Conservation (phyloP, 2,113 vertebrate genomes). For the Callocephalon fimbriatum region DNA sequence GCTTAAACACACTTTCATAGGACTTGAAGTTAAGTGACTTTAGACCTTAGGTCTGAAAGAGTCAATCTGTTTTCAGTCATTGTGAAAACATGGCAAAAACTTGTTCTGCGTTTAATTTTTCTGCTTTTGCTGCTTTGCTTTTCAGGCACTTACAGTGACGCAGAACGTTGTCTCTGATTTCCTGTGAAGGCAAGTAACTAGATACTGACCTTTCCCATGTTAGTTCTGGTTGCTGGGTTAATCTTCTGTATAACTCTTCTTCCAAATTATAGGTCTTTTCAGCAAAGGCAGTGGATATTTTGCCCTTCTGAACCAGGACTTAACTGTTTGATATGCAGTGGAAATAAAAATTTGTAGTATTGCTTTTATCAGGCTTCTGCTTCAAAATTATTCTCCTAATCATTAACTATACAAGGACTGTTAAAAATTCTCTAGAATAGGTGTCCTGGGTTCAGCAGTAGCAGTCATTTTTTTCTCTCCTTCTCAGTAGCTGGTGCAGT, state of each 20-base stretch:
- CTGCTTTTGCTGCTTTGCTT: neutral
- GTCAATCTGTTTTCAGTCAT: neutral
- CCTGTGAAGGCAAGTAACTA: neutral
- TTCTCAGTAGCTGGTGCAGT: no score
- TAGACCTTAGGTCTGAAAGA: neutral
- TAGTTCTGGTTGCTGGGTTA: neutral
- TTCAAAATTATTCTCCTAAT: neutral
- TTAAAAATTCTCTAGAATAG: neutral
- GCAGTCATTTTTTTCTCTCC: no score
- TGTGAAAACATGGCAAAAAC: neutral
- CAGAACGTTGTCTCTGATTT: neutral
- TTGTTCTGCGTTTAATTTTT: neutral
- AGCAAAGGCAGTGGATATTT: neutral
- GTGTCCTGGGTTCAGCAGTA: no score
- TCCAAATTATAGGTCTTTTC: neutral
- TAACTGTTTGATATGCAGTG: neutral
- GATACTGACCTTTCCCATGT: neutral
- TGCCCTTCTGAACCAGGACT: neutral
- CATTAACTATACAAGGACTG: neutral
- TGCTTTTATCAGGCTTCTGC: neutral
- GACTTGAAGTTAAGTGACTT: neutral
- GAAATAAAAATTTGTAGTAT: neutral
- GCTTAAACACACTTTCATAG: neutral
- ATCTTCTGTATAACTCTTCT: neutral
- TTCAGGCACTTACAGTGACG: neutral